Conservation (phyloP, 2,797 vertebrate species). For the Gymnothorax reevesii region DNA sequence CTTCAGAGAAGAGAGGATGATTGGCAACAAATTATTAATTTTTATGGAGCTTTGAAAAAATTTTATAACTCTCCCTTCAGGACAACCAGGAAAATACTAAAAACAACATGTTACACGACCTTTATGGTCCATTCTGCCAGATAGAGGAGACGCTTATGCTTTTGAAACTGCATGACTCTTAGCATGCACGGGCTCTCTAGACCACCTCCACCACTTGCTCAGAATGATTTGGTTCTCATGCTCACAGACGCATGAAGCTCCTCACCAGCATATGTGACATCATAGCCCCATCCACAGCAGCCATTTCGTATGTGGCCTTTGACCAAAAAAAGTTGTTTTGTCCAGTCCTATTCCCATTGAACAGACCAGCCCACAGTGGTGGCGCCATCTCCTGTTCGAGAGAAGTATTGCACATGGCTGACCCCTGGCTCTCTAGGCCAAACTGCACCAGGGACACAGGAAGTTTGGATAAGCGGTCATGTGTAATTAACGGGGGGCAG, state of each 20-base stretch:
- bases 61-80: no score
- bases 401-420: not conserved
- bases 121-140: no score
- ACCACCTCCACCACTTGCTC: not conserved
- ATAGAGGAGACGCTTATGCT: no score
- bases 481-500: constrained; percentile 21
- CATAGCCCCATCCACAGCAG: not conserved
- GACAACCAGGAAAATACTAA: no score
- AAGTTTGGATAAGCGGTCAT: constrained; percentile 17
- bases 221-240: not conserved
- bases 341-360: not conserved
- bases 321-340: not conserved
- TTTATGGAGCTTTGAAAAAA: no score
- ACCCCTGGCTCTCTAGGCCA: not conserved
- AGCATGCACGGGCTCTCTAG: no score
- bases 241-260: not conserved
- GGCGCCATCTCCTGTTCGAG: constrained; percentile 12
- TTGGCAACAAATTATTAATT: no score
- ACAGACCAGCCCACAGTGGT: not conserved
- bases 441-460: constrained; percentile 3
- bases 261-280: not conserved
- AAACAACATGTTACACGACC: no score
- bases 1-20: no score
- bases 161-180: no score
- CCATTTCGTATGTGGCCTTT: not conserved